These are phyloP conservation scores for Ophiodon elongatus DNA, from an alignment of 2,113 vertebrate species.

Conservation along the genomic window DNA sequence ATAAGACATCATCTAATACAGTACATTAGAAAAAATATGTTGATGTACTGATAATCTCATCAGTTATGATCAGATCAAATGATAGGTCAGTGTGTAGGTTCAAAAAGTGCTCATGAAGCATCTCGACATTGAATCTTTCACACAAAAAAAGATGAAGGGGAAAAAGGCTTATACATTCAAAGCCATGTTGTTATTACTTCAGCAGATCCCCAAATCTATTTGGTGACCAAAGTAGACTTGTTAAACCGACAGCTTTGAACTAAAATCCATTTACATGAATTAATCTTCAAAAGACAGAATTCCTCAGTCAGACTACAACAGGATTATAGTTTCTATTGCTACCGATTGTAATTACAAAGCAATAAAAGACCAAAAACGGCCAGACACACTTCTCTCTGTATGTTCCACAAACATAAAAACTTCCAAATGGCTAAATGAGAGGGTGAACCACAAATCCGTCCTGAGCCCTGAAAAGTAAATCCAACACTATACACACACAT, in stretches of 20 bases:
- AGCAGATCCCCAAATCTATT: slow-evolving; percentile 52
- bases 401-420: slow-evolving; percentile 42
- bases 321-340: slow-evolving; percentile 67
- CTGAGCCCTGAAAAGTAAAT: slow-evolving; percentile 28
- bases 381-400: slow-evolving; percentile 51
- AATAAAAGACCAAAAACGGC: slow-evolving; percentile 57
- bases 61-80: background rate
- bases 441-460: slow-evolving; percentile 5
- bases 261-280: slow-evolving; percentile 71
- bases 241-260: slow-evolving; percentile 69
- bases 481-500: background rate
- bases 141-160: slow-evolving; percentile 26
- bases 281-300: slow-evolving; percentile 81
- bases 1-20: background rate
- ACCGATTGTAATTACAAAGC: slow-evolving; percentile 73
- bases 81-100: background rate
- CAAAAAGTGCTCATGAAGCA: background rate
- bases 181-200: slow-evolving; percentile 49
- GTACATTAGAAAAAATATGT: background rate
- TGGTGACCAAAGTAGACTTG: slow-evolving; percentile 51
- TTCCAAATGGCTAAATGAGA: slow-evolving; percentile 28
- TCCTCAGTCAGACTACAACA: slow-evolving; percentile 55
- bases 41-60: background rate
- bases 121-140: slow-evolving; percentile 8
- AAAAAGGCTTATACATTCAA: slow-evolving; percentile 22